phyloP scores from a whole-genome alignment of 2,113 vertebrate genomes.

The Orientallactaga bullata region DNA sequence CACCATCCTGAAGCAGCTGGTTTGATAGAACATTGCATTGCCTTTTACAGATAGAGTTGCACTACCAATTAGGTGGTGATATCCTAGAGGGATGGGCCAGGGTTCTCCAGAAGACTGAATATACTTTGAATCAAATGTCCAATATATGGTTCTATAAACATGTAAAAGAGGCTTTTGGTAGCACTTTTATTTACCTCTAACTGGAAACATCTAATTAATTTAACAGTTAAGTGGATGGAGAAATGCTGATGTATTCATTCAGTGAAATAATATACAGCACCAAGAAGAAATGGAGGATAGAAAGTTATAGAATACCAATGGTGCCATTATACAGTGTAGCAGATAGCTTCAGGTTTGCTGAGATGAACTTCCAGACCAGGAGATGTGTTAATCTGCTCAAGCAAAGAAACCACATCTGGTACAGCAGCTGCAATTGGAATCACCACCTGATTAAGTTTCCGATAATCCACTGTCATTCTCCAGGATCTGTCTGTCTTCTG shows the following conservation, averaged over 20 bases:
- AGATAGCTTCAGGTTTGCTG: too few species aligned
- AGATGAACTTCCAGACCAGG: too few species aligned
- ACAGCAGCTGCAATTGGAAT: too few species aligned
- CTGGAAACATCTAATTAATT: neutral
- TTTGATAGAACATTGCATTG: neutral
- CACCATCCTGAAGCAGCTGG: neutral
- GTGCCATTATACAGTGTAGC: neutral
- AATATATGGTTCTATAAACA: neutral
- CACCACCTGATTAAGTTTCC: too few species aligned
- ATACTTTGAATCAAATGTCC: too few species aligned
- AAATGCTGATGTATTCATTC: neutral
- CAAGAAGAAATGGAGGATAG: conserved; percentile 23
- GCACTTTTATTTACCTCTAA: conserved; percentile 18
- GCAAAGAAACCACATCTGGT: too few species aligned
- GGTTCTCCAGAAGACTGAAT: neutral
- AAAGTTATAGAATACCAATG: neutral
- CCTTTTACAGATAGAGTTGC: neutral
- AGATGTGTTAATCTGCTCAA: too few species aligned
- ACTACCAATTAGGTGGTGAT: neutral
- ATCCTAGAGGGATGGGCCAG: neutral
- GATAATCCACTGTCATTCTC: too few species aligned
- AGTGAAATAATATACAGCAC: neutral
- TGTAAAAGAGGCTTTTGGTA: neutral
- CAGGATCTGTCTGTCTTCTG: too few species aligned
- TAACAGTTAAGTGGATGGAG: neutral